phyloP scores from a whole-genome alignment of 2,888 invertebrate species.

The Nomada ruficornis region DNA sequence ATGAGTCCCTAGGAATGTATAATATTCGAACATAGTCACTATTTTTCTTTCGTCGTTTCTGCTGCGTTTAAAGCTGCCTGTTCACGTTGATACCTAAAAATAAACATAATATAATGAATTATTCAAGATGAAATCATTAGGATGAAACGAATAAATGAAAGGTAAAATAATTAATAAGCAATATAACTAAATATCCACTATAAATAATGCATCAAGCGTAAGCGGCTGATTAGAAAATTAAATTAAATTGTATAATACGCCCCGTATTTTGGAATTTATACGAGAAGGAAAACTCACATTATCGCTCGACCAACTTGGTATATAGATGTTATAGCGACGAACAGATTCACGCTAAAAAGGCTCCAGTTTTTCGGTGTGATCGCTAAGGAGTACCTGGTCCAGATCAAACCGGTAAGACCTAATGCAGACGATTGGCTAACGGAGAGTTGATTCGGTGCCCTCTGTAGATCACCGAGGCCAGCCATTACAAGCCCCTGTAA shows the following conservation, averaged over 20 bases:
- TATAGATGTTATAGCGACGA: constrained; percentile 95
- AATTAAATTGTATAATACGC: no score
- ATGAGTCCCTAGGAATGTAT: constrained; percentile 69
- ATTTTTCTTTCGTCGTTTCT: constrained; percentile 49
- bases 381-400: constrained; percentile 98
- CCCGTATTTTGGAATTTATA: background rate
- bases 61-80: constrained; percentile 65
- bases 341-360: constrained; percentile 97
- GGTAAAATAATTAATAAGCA: background rate
- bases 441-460: constrained; percentile 96
- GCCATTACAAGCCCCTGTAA: constrained; percentile 92
- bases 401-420: constrained; percentile 95
- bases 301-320: constrained; percentile 93
- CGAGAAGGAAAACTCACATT: constrained; percentile 79
- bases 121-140: no score
- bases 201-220: constrained; percentile 7
- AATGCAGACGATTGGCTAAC: constrained; percentile 92
- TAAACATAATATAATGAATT: background rate
- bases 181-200: background rate
- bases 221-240: no score
- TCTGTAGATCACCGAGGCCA: constrained; percentile 93
- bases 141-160: background rate
- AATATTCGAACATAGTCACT: constrained; percentile 62
- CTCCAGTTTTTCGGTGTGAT: constrained; percentile 98
- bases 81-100: constrained; percentile 76